phyloP scores from a whole-genome alignment of 2,888 invertebrate genomes.

The Plebejus anna region DNA sequence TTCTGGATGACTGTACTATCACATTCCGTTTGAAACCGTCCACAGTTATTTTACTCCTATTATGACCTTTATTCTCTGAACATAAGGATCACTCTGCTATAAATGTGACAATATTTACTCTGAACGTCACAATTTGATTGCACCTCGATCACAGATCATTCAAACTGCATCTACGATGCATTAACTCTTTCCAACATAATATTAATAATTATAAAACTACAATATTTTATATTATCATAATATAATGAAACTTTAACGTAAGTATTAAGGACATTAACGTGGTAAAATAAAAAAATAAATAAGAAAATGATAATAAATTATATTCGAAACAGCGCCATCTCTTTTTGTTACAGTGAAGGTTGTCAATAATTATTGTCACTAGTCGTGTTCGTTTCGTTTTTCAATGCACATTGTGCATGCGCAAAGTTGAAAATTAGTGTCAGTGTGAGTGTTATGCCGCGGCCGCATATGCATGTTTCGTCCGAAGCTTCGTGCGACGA shows the following conservation, averaged over 20 bases:
- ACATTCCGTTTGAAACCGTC: background rate
- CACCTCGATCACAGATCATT: background rate
- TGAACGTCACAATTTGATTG: background rate
- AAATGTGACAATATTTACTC: background rate
- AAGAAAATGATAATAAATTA: background rate
- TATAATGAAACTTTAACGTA: background rate
- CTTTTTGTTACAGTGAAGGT: background rate
- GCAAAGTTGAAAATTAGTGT: no score
- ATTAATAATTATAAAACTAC: background rate
- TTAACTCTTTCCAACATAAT: slow-evolving; percentile 5
- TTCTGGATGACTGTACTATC: slow-evolving; percentile 3
- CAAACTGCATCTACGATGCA: slow-evolving; percentile 20
- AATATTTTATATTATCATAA: background rate
- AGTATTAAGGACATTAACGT: background rate
- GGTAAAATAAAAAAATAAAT: background rate
- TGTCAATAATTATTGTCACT: background rate
- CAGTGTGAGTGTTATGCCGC: no score
- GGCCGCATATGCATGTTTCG: no score
- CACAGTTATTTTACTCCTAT: background rate
- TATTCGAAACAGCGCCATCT: background rate
- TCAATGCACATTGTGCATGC: no score
- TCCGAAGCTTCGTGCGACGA: no score
- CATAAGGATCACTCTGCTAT: background rate
- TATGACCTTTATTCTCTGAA: background rate
- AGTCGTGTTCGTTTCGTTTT: no score